Percentiles rank a stretch among this genome's conserved stretches.
Conservation (phyloP, 2,797 vertebrate genomes). For the Pempheris klunzingeri region DNA sequence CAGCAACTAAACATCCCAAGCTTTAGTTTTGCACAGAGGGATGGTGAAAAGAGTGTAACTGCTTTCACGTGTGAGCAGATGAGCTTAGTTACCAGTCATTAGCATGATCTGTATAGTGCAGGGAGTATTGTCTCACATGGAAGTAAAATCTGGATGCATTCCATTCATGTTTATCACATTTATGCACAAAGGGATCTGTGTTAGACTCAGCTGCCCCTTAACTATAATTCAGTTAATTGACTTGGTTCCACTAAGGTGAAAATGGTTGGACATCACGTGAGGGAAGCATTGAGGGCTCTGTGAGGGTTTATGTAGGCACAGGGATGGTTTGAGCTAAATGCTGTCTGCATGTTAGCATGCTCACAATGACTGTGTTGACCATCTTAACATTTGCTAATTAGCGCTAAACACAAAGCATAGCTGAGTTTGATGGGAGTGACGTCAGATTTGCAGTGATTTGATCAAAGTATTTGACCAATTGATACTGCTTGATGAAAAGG, state of each 20-base stretch:
- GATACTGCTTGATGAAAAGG: too few species aligned
- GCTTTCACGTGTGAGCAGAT: constrained; percentile 67
- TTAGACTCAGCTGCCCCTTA: constrained; percentile 36
- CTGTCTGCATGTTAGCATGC: neutral
- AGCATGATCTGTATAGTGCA: neutral
- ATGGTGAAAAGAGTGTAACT: constrained; percentile 38
- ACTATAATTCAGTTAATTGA: constrained; percentile 65
- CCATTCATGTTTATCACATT: constrained; percentile 37
- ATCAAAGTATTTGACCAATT: too few species aligned
- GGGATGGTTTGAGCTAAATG: neutral
- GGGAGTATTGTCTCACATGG: constrained; percentile 52
- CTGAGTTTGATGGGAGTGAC: neutral
- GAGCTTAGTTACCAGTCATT: constrained; percentile 41
- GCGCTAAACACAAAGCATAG: too few species aligned
- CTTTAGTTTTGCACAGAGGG: constrained; percentile 21
- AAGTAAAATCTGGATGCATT: constrained; percentile 51
- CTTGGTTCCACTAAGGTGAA: constrained; percentile 60
- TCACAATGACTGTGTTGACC: neutral
- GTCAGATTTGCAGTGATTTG: too few species aligned
- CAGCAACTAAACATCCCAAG: constrained; percentile 26
- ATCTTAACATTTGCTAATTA: neutral
- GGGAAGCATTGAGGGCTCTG: neutral
- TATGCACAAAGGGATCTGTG: constrained; percentile 65
- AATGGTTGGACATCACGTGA: constrained; percentile 67
- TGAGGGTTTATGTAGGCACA: neutral